Base-by-base conservation (phyloP, 2,797 vertebrate genomes). In the Cyclura pinguis region DNA sequence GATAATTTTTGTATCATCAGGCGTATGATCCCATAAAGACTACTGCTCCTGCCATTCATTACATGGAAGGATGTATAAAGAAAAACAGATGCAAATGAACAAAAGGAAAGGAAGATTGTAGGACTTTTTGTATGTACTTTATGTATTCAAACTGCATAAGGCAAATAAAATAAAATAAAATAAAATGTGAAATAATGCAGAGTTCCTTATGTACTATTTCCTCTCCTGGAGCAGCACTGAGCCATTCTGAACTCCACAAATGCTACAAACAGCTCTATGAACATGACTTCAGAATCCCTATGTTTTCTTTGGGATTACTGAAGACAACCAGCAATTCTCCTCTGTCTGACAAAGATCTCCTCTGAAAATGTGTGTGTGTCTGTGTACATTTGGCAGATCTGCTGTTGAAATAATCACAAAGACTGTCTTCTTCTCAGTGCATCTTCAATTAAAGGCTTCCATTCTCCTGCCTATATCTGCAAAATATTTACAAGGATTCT, bases 401-500 rank as follows among this genome's bases (percentile, higher is more conserved):
- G 9, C 55, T 1, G 2, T 52, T 42, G 27, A 80, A 22, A 80
- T 55, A 27, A 32, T 69, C 6, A 55, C 42, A 80, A 69, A 55
- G 77, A 18, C 2, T 85, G 88, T 87, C 2, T 73, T 84, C 55
- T 22, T 90, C 89, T 72, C 87, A 69, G 82, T 12, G 8, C 12
- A 52, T 92, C 90, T 38, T 69, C 67, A 42, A 94, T 93, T 80
- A 91, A 93, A 92, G 62, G 27, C 4, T 59, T 84, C 55, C 59
- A 27, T 13, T 18, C 59, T 18, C 22, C 82, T 85, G 27, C 64
- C 87, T 87, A 82, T 8, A 22, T 22, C 81, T 57, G 76, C 89
- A 86, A 93, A 95, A 89, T 80, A 72, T 85, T 90, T 80, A 85
- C 76, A 72, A 85, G n/a, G 50, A 74, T 76, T 88, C 83, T 91